Base-by-base conservation (phyloP, 2,888 invertebrate genomes). In the Lysandra bellargus region DNA sequence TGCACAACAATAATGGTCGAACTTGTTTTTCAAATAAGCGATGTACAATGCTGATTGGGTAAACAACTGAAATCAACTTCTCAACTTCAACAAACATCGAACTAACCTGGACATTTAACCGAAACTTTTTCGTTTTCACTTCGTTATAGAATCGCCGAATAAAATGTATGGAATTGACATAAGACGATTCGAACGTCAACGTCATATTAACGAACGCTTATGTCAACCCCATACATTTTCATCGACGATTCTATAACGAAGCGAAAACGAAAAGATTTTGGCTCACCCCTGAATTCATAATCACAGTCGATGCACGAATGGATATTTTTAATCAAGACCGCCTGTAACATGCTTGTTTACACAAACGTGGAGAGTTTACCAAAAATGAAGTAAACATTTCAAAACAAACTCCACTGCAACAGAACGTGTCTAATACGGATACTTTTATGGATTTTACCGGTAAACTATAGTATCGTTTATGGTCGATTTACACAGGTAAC, bases 311-410 rank as follows among this genome's bases (percentile, higher is more conserved):
- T 69, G 83, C 72, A 12, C 3, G 33, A 72, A 44, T 73, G 7
- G 82, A 83, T 83, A 83, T 84, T 85, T 79, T 79, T 73, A 73
- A 73, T 73, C 73, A 73, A 73, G 73, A 73, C 37, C 30, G 73
- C 64, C 61, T 61, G 64, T 69, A 69, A 69, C 64, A 69, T 69
- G 33, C 33, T 69, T 69, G 64, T 69, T 33, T 69, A 69, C 64
- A 30, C 61, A 64, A 33, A 69, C 64, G 64, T 69, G 64, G 33
- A 69, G 30, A 69, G 64, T 69, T 69, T 69, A 23, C 64, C 64
- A 33, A 69, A 69, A 69, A 69, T 69, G 4, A 69, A 69, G 33
- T 33, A 69, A 69, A 69, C 64, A 69, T 69, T 69, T 33, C 4
- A 12, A 69, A 33, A 64, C 7, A 6, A 9, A 69, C 30, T 69